A percentile compares a stretch with the other conserved stretches of the same genome.
Evolutionary conservation across 1,140 invertebrate species (phyloP).

Genomic region (Heliconius hermathena): DNA sequence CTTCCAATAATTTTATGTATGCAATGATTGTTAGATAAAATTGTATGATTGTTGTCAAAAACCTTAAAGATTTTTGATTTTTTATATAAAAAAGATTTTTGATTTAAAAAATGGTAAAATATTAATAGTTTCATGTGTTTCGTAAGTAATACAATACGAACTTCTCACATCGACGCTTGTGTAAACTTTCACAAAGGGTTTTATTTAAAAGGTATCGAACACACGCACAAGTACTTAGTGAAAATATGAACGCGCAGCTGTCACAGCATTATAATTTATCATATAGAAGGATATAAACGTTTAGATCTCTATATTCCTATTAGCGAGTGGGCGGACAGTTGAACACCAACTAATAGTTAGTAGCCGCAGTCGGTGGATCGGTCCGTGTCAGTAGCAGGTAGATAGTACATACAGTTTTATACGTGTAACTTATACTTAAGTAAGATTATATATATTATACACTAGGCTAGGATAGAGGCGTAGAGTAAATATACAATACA

Average conservation of each 20-base stretch:
- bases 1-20: slow-evolving; percentile 9
- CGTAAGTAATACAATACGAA: background rate
- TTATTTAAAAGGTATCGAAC: background rate
- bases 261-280: background rate
- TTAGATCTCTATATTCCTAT: slow-evolving; percentile 6
- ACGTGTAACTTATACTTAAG: slow-evolving; percentile 47
- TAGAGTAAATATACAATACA: slow-evolving; percentile 59
- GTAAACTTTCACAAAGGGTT: background rate
- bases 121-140: background rate
- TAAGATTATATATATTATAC: slow-evolving; percentile 41
- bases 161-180: background rate
- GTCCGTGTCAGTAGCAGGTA: background rate
- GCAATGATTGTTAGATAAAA: background rate
- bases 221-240: slow-evolving; percentile 6
- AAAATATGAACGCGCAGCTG: background rate
- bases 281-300: background rate
- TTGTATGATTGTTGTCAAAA: background rate
- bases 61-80: too few relatives aligned
- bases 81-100: too few relatives aligned
- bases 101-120: background rate
- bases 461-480: slow-evolving; percentile 20
- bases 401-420: slow-evolving; percentile 53
- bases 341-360: too few relatives aligned
- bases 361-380: too few relatives aligned
- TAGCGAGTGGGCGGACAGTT: background rate